Conservation (phyloP, 2,888 invertebrate genomes). For the Drosophila antonietae region DNA sequence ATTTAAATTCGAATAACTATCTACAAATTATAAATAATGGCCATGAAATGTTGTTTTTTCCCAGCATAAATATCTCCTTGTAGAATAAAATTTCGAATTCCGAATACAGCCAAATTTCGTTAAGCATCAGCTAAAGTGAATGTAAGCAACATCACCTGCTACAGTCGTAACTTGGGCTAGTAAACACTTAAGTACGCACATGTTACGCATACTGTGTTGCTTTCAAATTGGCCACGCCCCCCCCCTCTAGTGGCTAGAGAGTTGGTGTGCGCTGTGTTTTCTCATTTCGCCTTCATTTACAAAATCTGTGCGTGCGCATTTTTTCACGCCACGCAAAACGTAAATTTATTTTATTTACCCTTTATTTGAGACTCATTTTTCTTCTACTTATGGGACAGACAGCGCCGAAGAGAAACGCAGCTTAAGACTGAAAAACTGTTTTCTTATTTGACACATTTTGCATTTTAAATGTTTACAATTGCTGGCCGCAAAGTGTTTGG, state of each 20-base stretch:
- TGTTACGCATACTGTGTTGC: conserved; percentile 34
- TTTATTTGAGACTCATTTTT: conserved; percentile 77
- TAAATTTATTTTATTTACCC: conserved; percentile 73
- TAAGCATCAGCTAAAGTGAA: conserved; percentile 23
- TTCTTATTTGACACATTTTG: conserved; percentile 75
- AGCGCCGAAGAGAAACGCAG: conserved; percentile 65
- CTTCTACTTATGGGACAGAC: conserved; percentile 51
- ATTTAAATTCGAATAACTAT: too few relatives aligned
- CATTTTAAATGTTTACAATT: conserved; percentile 79
- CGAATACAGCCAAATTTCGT: conserved; percentile 9
- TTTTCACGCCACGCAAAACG: conserved; percentile 77
- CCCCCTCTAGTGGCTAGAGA: background rate
- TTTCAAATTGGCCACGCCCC: conserved; percentile 2
- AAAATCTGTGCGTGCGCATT: conserved; percentile 78
- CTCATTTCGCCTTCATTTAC: conserved; percentile 69
- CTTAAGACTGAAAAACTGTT: conserved; percentile 59
- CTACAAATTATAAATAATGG: too few relatives aligned
- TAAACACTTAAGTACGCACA: conserved; percentile 32
- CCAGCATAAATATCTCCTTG: too few relatives aligned
- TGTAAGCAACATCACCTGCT: conserved; percentile 1
- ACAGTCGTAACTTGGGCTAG: conserved; percentile 14
- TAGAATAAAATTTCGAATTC: background rate
- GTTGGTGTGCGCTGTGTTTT: conserved; percentile 8
- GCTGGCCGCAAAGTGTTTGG: conserved; percentile 69
- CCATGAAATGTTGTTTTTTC: too few relatives aligned